Conservation (phyloP, 2,113 vertebrate species). For the Oncorhynchus mykiss region DNA sequence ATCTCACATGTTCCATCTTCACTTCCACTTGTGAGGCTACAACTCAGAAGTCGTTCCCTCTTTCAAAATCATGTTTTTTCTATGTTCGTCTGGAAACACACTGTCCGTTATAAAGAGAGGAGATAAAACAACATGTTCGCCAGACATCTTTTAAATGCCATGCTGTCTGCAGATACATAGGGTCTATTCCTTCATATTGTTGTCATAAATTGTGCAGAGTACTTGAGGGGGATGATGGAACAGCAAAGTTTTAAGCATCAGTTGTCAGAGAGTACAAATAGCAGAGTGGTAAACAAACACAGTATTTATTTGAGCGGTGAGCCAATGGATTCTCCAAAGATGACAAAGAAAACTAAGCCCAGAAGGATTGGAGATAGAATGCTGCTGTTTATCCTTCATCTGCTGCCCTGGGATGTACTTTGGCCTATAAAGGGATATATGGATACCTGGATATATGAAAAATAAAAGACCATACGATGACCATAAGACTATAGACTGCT, state of each 20-base stretch:
- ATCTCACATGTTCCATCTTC: no score
- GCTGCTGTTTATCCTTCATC: not conserved
- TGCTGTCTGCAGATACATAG: constrained; percentile 22
- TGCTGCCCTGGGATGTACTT: no score
- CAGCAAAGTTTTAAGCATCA: constrained; percentile 26
- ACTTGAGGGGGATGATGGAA: constrained; percentile 23
- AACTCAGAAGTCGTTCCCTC: no score
- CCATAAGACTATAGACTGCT: no score
- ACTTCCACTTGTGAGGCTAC: no score
- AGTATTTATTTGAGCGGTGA: not conserved
- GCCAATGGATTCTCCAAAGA: constrained; percentile 4
- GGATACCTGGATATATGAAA: no score
- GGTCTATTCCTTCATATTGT: constrained; percentile 26
- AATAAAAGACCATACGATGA: no score
- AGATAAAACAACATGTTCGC: no score
- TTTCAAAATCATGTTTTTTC: no score
- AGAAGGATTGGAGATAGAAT: not conserved
- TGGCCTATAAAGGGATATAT: no score
- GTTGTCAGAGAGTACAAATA: constrained; percentile 27
- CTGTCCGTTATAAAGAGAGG: no score
- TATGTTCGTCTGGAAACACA: no score
- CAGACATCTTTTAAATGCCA: constrained; percentile 16
- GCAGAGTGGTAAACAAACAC: constrained; percentile 29
- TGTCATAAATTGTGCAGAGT: constrained; percentile 35
- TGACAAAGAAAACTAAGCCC: constrained; percentile 4